Percentiles rank a stretch among this genome's conserved stretches.
Evolutionary conservation across 2,888 invertebrate species (phyloP).

Genomic region (Tetramorium bicarinatum): DNA sequence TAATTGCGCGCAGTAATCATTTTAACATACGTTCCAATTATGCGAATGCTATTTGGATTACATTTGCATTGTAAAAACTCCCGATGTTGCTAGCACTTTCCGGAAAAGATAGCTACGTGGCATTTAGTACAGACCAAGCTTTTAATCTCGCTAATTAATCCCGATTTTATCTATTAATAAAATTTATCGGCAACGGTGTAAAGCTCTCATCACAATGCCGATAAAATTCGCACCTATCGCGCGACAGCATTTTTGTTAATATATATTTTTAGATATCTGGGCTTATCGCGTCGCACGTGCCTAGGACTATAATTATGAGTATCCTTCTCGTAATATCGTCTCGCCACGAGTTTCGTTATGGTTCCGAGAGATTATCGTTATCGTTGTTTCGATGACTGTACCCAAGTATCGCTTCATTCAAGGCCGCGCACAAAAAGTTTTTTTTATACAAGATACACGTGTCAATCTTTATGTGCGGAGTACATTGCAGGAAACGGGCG

Average conservation of each 20-base stretch:
- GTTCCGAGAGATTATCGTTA: constrained; percentile 62
- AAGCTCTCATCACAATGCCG: neutral
- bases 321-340: constrained; percentile 57
- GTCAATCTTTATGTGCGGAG: constrained; percentile 45
- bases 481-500: constrained; percentile 26
- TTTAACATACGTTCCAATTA: constrained; percentile 49
- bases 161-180: constrained; percentile 5
- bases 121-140: neutral
- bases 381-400: constrained; percentile 59
- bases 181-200: neutral
- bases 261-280: constrained; percentile 53
- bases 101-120: neutral
- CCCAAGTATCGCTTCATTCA: constrained; percentile 52
- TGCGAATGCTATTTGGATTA: constrained; percentile 44
- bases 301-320: constrained; percentile 58
- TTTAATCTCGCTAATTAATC: neutral
- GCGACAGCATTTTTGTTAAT: constrained; percentile 41
- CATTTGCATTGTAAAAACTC: constrained; percentile 30
- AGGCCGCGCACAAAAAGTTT: constrained; percentile 55
- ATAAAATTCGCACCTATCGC: constrained; percentile 34
- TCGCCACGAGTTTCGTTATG: constrained; percentile 60
- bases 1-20: constrained; percentile 50
- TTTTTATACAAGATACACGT: constrained; percentile 56
- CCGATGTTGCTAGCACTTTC: neutral
- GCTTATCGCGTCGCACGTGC: constrained; percentile 59